Percentiles rank a stretch among this genome's conserved stretches.
Evolutionary conservation across 2,113 vertebrate genomes (phyloP).

Genomic region (Catharus fuscescens): DNA sequence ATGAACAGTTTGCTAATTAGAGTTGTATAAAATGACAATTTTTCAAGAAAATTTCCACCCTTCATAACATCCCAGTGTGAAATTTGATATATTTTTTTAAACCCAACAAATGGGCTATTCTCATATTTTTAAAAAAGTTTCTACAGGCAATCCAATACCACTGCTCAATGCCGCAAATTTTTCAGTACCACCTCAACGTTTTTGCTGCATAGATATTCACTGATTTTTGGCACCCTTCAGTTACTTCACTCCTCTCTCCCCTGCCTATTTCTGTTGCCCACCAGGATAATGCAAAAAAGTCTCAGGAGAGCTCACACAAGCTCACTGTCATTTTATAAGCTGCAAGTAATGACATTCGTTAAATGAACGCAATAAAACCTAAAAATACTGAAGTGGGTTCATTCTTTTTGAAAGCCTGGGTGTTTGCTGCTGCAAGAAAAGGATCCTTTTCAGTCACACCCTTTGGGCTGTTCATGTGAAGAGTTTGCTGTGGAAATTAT

Average conservation of each 20-base stretch:
- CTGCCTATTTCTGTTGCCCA: constrained; percentile 50
- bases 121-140: constrained; percentile 30
- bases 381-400: constrained; percentile 18
- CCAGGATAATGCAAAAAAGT: constrained; percentile 45
- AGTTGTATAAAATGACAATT: constrained; percentile 67
- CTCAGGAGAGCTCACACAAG: constrained; percentile 33
- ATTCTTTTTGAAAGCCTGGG: constrained; percentile 12
- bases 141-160: background rate
- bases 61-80: constrained; percentile 55
- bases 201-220: constrained; percentile 10
- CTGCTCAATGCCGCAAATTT: background rate
- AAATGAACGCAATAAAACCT: constrained; percentile 32
- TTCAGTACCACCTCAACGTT: background rate
- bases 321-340: constrained; percentile 24
- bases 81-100: constrained; percentile 42
- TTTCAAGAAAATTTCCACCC: constrained; percentile 67
- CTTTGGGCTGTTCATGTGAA: background rate
- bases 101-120: constrained; percentile 39
- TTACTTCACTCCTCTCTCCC: constrained; percentile 31
- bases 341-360: constrained; percentile 37
- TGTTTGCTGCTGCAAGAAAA: constrained; percentile 41
- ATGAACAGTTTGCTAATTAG: constrained; percentile 72
- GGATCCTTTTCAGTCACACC: constrained; percentile 6
- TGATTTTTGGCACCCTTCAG: constrained; percentile 16
- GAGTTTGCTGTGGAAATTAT: background rate